phyloP scores from a whole-genome alignment of 64 coral and sea anemone species.

The Cladopsammia gracilis region DNA sequence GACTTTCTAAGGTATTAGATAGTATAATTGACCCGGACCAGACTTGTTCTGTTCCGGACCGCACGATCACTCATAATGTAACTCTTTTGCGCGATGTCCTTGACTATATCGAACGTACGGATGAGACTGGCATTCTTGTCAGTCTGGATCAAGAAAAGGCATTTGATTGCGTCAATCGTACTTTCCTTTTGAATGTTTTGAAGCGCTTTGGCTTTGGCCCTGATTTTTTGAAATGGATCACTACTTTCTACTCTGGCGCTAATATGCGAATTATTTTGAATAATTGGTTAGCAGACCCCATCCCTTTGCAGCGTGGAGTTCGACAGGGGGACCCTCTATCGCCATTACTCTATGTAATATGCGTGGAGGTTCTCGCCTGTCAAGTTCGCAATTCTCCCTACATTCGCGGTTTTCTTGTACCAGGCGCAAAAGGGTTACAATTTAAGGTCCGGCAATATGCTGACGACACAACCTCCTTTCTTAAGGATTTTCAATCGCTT shows the following conservation, averaged over 20 bases:
- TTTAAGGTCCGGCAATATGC: background rate
- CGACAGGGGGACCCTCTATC: background rate
- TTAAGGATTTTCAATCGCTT: background rate
- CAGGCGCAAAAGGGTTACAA: background rate
- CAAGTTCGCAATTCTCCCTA: background rate
- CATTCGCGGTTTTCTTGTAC: conserved; percentile 2
- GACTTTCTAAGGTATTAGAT: no score
- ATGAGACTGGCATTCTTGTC: background rate
- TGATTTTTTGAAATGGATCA: background rate
- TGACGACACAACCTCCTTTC: conserved; percentile 19
- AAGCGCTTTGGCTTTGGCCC: background rate
- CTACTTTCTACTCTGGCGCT: no score
- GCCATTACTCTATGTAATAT: conserved; percentile 1
- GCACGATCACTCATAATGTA: no score
- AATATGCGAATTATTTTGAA: background rate
- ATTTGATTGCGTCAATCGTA: conserved; percentile 9
- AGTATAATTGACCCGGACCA: no score
- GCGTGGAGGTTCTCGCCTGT: no score
- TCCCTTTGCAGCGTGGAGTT: background rate
- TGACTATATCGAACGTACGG: background rate
- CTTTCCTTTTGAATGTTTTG: background rate
- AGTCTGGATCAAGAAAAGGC: conserved; percentile 22
- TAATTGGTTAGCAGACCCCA: background rate
- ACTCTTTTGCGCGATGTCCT: no score
- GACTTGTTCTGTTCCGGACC: no score